These are phyloP conservation scores for Drosophila lacertosa DNA, from an alignment of 1,140 invertebrate genomes.

Conservation along the genomic window DNA sequence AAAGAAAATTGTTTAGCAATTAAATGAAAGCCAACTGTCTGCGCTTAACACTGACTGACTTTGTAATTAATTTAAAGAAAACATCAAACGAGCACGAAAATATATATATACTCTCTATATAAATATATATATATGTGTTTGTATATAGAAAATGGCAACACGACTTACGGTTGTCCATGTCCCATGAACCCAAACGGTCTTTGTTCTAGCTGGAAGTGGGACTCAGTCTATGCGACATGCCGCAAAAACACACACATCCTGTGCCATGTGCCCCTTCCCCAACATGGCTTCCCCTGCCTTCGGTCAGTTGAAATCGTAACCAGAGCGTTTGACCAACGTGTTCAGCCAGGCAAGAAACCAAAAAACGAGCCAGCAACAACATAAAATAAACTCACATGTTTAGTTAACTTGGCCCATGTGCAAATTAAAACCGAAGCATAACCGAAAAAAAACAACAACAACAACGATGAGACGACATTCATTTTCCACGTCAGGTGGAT, in stretches of 20 bases:
- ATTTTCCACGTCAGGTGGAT: neutral
- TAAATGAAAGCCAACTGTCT: constrained; percentile 16
- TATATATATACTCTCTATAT: neutral
- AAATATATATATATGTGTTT: neutral
- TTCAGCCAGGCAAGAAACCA: constrained; percentile 43
- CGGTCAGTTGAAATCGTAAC: neutral
- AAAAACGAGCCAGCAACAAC: constrained; percentile 51
- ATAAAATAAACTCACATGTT: constrained; percentile 77
- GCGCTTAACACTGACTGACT: constrained; percentile 31
- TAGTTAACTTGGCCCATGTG: constrained; percentile 71
- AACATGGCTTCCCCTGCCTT: neutral
- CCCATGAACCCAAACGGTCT: constrained; percentile 26
- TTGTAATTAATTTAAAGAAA: constrained; percentile 55
- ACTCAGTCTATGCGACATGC: constrained; percentile 28
- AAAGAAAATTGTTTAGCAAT: constrained; percentile 18
- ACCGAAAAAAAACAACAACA: constrained; percentile 63
- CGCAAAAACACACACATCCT: constrained; percentile 36
- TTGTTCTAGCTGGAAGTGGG: constrained; percentile 28
- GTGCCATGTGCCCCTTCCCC: neutral
- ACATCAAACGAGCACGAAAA: constrained; percentile 40
- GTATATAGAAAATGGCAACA: constrained; percentile 2
- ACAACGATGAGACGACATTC: constrained; percentile 37
- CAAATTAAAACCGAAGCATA: constrained; percentile 75
- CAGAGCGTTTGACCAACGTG: constrained; percentile 26
- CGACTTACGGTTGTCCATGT: constrained; percentile 18